Evolutionary conservation across 2,797 vertebrate genomes (phyloP).

Genomic region (Acanthurus lineatus): DNA sequence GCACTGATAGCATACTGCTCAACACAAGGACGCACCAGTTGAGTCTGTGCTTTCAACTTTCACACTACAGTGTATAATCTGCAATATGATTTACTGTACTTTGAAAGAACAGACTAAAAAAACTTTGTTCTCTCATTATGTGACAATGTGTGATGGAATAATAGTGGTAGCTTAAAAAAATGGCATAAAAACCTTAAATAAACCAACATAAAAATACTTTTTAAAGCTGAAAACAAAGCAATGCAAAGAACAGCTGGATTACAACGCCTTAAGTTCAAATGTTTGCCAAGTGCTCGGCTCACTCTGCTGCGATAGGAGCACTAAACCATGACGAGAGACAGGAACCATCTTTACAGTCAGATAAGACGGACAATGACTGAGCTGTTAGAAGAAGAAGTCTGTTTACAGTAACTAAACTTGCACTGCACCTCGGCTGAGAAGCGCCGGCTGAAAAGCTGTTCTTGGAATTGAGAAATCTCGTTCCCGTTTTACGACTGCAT

Average conservation of each 20-base stretch:
- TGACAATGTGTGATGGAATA: neutral
- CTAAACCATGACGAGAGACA: constrained; percentile 53
- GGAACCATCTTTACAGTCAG: constrained; percentile 11
- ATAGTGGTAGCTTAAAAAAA: neutral
- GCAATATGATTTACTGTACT: neutral
- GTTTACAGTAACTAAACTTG: constrained; percentile 12
- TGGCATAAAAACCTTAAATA: neutral
- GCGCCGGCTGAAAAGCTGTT: neutral
- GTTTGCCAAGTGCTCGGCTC: constrained; percentile 54
- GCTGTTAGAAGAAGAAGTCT: constrained; percentile 12
- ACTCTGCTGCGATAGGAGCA: constrained; percentile 31
- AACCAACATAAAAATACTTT: neutral
- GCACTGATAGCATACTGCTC: neutral
- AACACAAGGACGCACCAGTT: neutral
- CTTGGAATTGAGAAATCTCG: neutral
- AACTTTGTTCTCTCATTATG: neutral
- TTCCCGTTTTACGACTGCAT: neutral
- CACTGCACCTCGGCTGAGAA: neutral
- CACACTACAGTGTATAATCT: neutral
- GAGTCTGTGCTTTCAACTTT: no score
- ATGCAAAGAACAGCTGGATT: constrained; percentile 22
- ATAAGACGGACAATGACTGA: constrained; percentile 55
- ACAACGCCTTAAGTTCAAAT: constrained; percentile 59
- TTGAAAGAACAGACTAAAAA: neutral
- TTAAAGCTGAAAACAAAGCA: constrained; percentile 20